These are phyloP conservation scores for Actinernus sp. DNA, from an alignment of 92 coral and sea anemone species.

Conservation along the genomic window DNA sequence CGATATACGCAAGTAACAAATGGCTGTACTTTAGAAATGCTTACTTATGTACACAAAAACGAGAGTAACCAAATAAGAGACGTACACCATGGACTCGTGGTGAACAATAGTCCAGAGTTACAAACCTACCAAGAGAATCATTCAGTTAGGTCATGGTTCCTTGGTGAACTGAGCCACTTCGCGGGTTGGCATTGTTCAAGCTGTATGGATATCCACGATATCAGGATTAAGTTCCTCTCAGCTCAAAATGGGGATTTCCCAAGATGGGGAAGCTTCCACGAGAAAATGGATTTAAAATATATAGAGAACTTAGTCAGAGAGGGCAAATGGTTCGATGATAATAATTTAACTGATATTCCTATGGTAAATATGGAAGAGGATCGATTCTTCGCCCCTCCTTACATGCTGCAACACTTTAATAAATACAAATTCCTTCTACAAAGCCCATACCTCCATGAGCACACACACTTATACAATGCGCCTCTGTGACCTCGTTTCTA, in stretches of 20 bases:
- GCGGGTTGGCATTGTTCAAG: slow-evolving; percentile 54
- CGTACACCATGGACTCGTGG: slow-evolving; percentile 6
- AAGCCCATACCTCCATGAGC: slow-evolving; percentile 13
- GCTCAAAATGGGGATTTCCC: slow-evolving; percentile 46
- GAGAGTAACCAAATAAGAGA: slow-evolving; percentile 21
- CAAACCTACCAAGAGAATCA: slow-evolving; percentile 2
- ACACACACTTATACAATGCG: too few relatives aligned
- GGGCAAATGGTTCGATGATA: slow-evolving; percentile 43
- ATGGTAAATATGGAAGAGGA: not conserved
- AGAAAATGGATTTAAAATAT: slow-evolving; percentile 28
- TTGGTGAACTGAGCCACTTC: slow-evolving; percentile 12
- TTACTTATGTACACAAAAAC: not conserved
- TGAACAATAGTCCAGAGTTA: not conserved
- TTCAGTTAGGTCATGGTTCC: slow-evolving; percentile 19
- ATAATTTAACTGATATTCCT: not conserved
- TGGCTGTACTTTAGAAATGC: slow-evolving; percentile 31
- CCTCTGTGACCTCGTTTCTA: too few relatives aligned
- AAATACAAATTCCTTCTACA: slow-evolving; percentile 3
- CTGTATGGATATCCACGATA: slow-evolving; percentile 25
- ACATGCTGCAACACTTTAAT: not conserved
- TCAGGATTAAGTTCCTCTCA: slow-evolving; percentile 26
- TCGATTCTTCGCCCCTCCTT: slow-evolving; percentile 3
- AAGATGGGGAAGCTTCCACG: slow-evolving; percentile 35
- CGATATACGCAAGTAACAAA: slow-evolving; percentile 23
- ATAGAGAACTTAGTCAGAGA: slow-evolving; percentile 12